Conservation (phyloP, 2,113 vertebrate genomes). For the Cephalopholis sonnerati region DNA sequence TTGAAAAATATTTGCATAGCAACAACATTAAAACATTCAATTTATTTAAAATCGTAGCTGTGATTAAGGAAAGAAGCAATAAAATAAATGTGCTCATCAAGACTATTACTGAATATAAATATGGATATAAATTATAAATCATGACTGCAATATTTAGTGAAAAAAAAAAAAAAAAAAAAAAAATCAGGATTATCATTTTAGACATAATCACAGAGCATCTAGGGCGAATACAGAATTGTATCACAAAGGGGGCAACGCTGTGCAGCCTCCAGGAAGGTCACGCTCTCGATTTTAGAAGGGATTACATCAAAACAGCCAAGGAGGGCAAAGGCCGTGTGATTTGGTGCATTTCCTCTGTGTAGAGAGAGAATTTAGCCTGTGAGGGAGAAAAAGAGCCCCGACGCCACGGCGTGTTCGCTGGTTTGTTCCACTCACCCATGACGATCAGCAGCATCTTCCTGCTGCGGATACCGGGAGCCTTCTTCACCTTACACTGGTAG, state of each 20-base stretch:
- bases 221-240: conserved; percentile 36
- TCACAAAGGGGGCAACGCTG: conserved; percentile 35
- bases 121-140: conserved; percentile 1
- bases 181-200: conserved; percentile 28
- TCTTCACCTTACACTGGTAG: conserved; percentile 97
- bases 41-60: background rate
- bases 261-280: conserved; percentile 70
- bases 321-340: conserved; percentile 58
- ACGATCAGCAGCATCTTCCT: conserved; percentile 91
- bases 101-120: background rate
- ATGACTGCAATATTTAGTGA: background rate
- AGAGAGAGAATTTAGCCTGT: conserved; percentile 42
- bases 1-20: background rate
- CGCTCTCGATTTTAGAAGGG: conserved; percentile 58
- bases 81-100: background rate
- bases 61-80: background rate
- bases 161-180: background rate
- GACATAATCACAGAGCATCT: conserved; percentile 31
- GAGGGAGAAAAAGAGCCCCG: background rate
- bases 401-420: background rate
- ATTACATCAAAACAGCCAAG: conserved; percentile 70
- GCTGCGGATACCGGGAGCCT: conserved; percentile 91
- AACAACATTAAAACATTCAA: background rate
- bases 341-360: conserved; percentile 39
- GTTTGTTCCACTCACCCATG: conserved; percentile 86